Base-by-base conservation (phyloP, 2,113 vertebrate genomes). In the Zapornia atra region DNA sequence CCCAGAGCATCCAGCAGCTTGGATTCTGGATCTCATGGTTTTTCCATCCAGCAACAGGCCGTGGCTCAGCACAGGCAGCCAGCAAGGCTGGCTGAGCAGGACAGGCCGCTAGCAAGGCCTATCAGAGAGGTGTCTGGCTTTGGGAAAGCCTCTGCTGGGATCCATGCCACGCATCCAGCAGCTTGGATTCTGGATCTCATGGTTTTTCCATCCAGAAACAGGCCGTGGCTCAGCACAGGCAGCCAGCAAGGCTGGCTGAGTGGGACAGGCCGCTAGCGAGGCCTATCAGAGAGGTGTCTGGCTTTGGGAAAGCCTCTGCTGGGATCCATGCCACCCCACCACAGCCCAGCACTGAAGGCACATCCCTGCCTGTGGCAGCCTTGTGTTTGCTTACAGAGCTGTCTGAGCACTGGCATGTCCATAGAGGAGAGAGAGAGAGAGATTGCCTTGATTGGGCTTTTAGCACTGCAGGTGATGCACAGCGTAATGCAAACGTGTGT, bases 391-490 rank as follows among this genome's bases (percentile, higher is more conserved):
- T 50, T 69, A n/a, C 68, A 40, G 44, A 64, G 12, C 48, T 80
- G 56, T 31, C 69, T 31, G 42, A 51, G 50, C 5, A 1, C 82
- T 9, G 3, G 26, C 20, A 4, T 5, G 64, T 63, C 79, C 92
- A 53, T 60, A 82, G 64, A 75, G 7, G 56, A 57, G 73, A 82
- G 29, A 46, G 48, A 34, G 56, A 57, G 73, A 82, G 50, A 36
- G 7, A 60, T 6, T 40, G 60, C 48, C 81, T 81, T 85, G 79
- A 64, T n/a, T 82, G 78, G 81, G 57, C 60, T 72, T 91, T 76
- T 63, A 90, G 40, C 73, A 80, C 68, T 91, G 66, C 96, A 93
- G 80, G 92, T 96, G 90, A 96, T 95, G 87, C 97, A 56, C 88
- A 92, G 38, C 86, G 77, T 61, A 91, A 66, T 76, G 44, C 48